Conservation (phyloP, 2,113 vertebrate species). For the Todiramphus chloris region DNA sequence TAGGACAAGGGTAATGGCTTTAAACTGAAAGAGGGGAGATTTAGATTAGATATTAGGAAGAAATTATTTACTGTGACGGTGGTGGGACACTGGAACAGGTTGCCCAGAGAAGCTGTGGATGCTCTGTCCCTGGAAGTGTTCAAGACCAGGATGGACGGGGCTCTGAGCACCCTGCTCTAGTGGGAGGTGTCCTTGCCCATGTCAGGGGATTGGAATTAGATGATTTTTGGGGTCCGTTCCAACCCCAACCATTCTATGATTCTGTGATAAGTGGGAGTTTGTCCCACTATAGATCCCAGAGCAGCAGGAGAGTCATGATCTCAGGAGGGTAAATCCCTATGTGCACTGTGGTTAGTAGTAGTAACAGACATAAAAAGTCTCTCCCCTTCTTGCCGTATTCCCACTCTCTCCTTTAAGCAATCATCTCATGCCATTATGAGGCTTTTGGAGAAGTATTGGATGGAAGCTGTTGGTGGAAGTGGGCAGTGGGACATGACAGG, state of each 20-base stretch:
- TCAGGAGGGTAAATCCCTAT: neutral
- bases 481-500: neutral
- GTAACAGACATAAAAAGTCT: neutral
- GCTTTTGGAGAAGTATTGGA: neutral
- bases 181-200: neutral
- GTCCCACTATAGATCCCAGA: rapidly evolving
- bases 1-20: neutral
- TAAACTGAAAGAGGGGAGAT: neutral
- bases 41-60: neutral
- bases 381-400: neutral
- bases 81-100: neutral
- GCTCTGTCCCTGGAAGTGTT: neutral
- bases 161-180: neutral
- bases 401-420: neutral
- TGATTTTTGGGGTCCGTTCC: neutral
- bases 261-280: neutral
- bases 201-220: neutral
- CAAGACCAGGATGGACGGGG: neutral
- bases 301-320: neutral
- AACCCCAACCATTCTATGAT: neutral
- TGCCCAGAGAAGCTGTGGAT: neutral
- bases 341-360: rapidly evolving
- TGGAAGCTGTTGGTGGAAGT: neutral
- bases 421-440: rapidly evolving
- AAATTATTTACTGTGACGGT: neutral